phyloP scores from a whole-genome alignment of 2,888 invertebrate species.

The Adineta ricciae region DNA sequence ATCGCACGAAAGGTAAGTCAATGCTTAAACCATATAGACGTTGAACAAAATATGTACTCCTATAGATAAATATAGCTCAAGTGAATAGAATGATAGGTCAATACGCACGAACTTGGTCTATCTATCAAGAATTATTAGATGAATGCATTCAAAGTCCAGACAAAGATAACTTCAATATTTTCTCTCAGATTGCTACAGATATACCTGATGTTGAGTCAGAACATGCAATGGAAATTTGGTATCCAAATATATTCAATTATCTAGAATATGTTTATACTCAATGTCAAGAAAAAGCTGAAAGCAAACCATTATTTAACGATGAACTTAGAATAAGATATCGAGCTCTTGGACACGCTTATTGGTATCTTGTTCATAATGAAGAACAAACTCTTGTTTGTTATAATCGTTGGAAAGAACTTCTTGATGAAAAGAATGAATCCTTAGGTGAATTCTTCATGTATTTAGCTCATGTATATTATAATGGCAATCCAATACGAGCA shows the following conservation, averaged over 20 bases:
- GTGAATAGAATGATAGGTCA: neutral
- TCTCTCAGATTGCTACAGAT: neutral
- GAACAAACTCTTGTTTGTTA: neutral
- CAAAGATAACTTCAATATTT: neutral
- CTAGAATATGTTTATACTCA: neutral
- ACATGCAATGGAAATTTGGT: neutral
- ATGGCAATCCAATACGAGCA: neutral
- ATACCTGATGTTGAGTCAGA: neutral
- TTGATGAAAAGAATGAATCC: neutral
- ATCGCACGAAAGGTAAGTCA: neutral
- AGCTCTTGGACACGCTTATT: neutral
- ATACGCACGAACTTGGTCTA: neutral
- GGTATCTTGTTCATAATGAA: neutral
- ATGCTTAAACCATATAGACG: too few relatives aligned
- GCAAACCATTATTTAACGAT: neutral
- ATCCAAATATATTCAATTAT: neutral
- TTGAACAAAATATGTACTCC: too few relatives aligned
- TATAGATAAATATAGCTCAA: neutral
- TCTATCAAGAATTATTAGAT: neutral
- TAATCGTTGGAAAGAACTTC: neutral
- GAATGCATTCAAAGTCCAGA: neutral
- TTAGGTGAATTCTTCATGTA: neutral
- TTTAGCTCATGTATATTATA: neutral
- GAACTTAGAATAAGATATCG: neutral
- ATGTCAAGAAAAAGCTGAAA: neutral